A percentile compares a stretch with the other conserved stretches of the same genome.
Evolutionary conservation across 1,140 invertebrate genomes (phyloP).

Genomic region (Bombus cullumanus): DNA sequence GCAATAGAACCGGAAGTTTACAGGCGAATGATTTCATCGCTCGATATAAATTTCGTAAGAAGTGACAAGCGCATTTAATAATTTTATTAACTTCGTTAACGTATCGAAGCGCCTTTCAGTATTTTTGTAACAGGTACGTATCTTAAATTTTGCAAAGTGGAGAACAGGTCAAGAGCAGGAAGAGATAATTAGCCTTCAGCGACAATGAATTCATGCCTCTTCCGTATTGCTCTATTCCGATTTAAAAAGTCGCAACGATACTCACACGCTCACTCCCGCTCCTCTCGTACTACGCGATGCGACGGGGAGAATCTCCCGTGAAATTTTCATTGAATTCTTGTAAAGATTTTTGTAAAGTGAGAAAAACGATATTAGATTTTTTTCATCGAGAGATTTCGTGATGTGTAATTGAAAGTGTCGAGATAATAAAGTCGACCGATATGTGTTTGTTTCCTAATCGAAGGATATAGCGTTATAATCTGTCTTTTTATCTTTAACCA

Average conservation of each 20-base stretch:
- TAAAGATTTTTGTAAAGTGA: not conserved
- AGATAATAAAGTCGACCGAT: not conserved
- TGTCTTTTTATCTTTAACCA: not conserved
- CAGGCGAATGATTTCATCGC: not conserved
- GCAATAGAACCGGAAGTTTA: not conserved
- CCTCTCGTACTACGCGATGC: not conserved
- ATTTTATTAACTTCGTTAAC: too few species aligned
- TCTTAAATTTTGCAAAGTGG: not conserved
- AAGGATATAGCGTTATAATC: not conserved
- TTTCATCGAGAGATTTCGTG: not conserved
- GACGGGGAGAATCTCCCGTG: not conserved
- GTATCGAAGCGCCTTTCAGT: not conserved
- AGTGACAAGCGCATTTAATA: too few species aligned
- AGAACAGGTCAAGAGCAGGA: slow-evolving; percentile 6
- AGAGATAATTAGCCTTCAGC: slow-evolving; percentile 12
- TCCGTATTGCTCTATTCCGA: not conserved
- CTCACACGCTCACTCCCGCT: not conserved
- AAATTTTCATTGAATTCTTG: not conserved
- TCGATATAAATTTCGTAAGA: not conserved
- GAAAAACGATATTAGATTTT: not conserved
- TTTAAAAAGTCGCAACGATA: slow-evolving; percentile 24
- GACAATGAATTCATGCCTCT: slow-evolving; percentile 20
- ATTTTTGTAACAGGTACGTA: not conserved
- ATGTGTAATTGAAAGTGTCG: too few species aligned
- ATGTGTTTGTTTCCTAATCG: not conserved